Conservation (phyloP, 1,140 invertebrate species). For the Pseudomyrmex sp. region DNA sequence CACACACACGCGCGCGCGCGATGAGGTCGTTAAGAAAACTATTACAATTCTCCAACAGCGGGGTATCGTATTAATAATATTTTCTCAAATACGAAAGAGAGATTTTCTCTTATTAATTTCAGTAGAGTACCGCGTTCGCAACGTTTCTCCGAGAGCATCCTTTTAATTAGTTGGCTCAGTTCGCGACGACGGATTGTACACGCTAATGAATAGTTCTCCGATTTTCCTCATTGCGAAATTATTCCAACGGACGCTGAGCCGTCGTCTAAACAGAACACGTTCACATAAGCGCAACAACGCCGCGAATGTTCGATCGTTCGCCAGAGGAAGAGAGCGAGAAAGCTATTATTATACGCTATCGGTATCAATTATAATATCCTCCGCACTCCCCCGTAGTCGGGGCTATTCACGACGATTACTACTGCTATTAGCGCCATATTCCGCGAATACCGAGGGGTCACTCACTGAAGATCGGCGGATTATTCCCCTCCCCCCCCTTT, state of each 20-base stretch:
- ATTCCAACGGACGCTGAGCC: background rate
- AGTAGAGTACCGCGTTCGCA: background rate
- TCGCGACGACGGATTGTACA: slow-evolving; percentile 1
- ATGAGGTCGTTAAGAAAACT: background rate
- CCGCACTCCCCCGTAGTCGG: background rate
- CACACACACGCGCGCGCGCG: too few species aligned
- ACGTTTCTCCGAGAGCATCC: background rate
- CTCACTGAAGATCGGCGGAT: slow-evolving; percentile 11
- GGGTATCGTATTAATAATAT: background rate
- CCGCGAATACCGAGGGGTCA: slow-evolving; percentile 36
- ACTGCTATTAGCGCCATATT: slow-evolving; percentile 4
- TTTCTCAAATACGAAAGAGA: too few species aligned
- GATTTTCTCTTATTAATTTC: background rate
- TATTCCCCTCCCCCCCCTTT: background rate
- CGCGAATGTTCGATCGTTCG: background rate
- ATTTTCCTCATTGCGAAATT: slow-evolving; percentile 2
- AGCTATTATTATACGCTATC: background rate
- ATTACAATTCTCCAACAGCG: background rate
- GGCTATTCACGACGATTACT: slow-evolving; percentile 37
- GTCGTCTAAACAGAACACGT: slow-evolving; percentile 15
- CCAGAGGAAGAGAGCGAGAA: too few species aligned
- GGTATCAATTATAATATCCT: slow-evolving; percentile 43
- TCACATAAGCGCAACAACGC: background rate
- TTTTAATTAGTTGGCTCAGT: slow-evolving; percentile 4
- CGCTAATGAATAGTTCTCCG: background rate